Base-by-base conservation (phyloP, 2,113 vertebrate genomes). In the Myotis yumanensis region DNA sequence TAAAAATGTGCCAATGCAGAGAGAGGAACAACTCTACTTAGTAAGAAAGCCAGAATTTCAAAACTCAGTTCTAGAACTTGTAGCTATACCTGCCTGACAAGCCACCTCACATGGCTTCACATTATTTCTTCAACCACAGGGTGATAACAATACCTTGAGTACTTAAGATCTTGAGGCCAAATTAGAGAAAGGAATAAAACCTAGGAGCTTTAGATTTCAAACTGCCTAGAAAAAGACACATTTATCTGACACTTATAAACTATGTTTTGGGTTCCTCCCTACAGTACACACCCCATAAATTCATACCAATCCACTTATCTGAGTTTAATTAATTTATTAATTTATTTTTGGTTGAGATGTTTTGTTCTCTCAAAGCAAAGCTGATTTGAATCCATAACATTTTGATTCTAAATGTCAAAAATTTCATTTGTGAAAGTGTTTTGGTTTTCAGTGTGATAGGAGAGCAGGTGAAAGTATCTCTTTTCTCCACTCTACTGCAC, bases 351-450 rank as follows among this genome's bases (percentile, higher is more conserved):
- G 7, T 88, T 76, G 66, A 35, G 12, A 76, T 68, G 4, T 11
- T 48, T 89, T 52, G 35, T 23, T 32, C 8, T 75, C 37, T 76
- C 37, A 91, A 85, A 88, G n/a, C 5, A 93, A 93, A 91, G 20
- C 10, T 91, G 18, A 69, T 25, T 32, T 77, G 5, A 66, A 57
- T 11, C 12, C 2, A 32, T 17, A 30, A 28, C 9, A 37, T 3
- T 84, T 75, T 90, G 25, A 90, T 17, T n/a, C 10, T 15, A 54
- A 81, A 84, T 73, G 18, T 51, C 4, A 64, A 52, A 90, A 54
- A 48, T 30, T 8, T 52, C 35, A 69, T 37, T 43, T 43, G 3
- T 11, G 5, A 0, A 91, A n/a, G 32, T 32, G 11, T 71, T 86
- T 85, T 25, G 17, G 11, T 84, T 93, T 52, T 37, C 20, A 73